Percentiles rank a stretch among this genome's conserved stretches.
These are phyloP conservation scores for Steatornis caripensis DNA, from an alignment of 2,113 vertebrate species.

Conservation along the genomic window DNA sequence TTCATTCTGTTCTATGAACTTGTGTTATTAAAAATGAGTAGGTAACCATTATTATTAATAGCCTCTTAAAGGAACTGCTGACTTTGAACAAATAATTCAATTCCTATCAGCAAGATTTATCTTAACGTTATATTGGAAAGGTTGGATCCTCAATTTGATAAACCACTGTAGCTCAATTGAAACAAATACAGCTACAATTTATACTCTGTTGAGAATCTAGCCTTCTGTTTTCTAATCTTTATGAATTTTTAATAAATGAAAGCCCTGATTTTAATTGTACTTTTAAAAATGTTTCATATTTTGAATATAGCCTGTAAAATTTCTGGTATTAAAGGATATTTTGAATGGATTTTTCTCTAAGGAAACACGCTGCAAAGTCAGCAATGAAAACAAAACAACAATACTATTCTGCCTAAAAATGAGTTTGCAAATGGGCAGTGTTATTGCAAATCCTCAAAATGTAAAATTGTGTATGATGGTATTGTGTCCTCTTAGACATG, in stretches of 20 bases:
- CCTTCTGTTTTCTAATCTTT: slow-evolving; percentile 5
- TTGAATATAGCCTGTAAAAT: not conserved
- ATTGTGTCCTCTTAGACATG: not conserved
- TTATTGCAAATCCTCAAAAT: not conserved
- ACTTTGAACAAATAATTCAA: not conserved
- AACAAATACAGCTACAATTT: not conserved
- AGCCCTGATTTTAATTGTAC: slow-evolving; percentile 9
- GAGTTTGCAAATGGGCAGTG: not conserved
- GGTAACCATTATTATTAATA: not conserved
- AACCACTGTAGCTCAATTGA: not conserved
- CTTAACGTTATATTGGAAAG: not conserved
- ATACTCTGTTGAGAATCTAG: not conserved
- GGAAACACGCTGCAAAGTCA: not conserved
- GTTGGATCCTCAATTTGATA: not conserved
- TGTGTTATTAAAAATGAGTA: not conserved
- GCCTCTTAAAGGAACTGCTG: not conserved
- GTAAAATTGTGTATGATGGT: not conserved
- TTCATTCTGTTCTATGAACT: not conserved
- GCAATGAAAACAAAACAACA: not conserved
- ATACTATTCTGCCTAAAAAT: not conserved
- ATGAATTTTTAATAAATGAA: not conserved
- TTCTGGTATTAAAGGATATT: not conserved
- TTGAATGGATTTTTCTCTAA: not conserved
- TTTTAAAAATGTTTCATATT: not conserved
- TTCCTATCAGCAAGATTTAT: not conserved